Evolutionary conservation across 2,797 vertebrate genomes (phyloP).

Genomic region (Chiroxiphia lanceolata): DNA sequence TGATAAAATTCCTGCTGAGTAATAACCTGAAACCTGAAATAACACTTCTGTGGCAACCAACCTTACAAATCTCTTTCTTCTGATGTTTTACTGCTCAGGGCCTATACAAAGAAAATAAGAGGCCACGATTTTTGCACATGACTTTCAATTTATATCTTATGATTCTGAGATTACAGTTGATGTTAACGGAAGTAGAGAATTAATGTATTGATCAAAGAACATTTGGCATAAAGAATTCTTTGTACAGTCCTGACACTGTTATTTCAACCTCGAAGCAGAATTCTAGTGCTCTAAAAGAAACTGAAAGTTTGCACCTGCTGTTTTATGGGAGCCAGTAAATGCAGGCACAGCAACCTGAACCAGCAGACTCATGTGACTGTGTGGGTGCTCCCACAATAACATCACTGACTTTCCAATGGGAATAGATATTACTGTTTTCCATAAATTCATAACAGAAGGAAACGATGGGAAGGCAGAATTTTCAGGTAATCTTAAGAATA

Average conservation of each 20-base stretch:
- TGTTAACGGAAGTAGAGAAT: neutral
- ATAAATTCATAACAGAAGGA: neutral
- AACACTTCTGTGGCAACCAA: neutral
- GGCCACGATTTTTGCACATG: neutral
- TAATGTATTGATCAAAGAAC: neutral
- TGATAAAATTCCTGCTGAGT: conserved; percentile 5
- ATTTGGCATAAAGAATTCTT: neutral
- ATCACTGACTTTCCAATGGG: neutral
- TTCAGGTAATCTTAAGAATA: neutral
- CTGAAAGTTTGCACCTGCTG: neutral
- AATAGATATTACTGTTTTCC: neutral
- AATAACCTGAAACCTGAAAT: neutral
- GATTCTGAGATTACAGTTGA: neutral
- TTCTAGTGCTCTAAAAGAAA: neutral
- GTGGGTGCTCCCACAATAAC: neutral
- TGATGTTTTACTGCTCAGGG: neutral
- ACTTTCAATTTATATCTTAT: neutral
- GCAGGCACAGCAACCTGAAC: neutral
- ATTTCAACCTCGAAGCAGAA: neutral
- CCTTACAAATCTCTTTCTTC: neutral
- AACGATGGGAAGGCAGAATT: neutral
- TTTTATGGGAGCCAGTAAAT: neutral
- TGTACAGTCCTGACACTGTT: neutral
- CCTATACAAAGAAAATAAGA: neutral
- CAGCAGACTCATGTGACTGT: neutral